These are phyloP conservation scores for Hyalella azteca DNA, from an alignment of 2,888 invertebrate genomes.

Conservation along the genomic window DNA sequence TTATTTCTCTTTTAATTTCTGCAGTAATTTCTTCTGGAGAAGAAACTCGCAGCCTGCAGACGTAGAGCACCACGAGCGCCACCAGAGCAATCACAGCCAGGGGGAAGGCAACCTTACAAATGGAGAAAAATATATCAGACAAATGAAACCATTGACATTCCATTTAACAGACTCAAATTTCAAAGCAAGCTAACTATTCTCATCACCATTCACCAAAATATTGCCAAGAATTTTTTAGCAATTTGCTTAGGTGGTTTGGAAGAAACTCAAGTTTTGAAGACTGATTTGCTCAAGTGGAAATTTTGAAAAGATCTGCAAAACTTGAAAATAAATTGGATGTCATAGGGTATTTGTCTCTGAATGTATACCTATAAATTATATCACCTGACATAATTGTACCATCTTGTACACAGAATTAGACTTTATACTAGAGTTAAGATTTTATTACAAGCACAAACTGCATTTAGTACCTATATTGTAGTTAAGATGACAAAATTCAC, in stretches of 20 bases:
- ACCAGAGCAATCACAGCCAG: conserved; percentile 41
- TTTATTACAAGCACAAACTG: no score
- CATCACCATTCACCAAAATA: neutral
- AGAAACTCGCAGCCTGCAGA: conserved; percentile 47
- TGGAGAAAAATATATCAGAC: no score
- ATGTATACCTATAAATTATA: no score
- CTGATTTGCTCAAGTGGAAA: neutral
- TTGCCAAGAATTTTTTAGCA: neutral
- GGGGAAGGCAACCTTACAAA: conserved; percentile 42
- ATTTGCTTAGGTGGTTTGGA: neutral
- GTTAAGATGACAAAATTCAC: no score
- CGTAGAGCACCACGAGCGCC: conserved; percentile 42
- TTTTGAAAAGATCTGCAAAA: neutral
- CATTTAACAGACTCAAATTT: neutral
- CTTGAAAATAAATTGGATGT: neutral
- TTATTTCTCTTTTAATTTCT: conserved; percentile 63
- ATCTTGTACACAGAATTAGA: no score
- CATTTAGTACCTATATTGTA: no score
- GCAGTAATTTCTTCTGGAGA: conserved; percentile 57
- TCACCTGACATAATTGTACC: no score
- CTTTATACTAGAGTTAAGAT: no score
- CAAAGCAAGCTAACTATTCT: neutral
- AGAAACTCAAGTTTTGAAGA: neutral
- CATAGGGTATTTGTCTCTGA: no score
- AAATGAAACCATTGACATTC: neutral